Percentiles rank a stretch among this genome's conserved stretches.
Evolutionary conservation across 2,113 vertebrate genomes (phyloP).

Genomic region (Eptesicus fuscus): DNA sequence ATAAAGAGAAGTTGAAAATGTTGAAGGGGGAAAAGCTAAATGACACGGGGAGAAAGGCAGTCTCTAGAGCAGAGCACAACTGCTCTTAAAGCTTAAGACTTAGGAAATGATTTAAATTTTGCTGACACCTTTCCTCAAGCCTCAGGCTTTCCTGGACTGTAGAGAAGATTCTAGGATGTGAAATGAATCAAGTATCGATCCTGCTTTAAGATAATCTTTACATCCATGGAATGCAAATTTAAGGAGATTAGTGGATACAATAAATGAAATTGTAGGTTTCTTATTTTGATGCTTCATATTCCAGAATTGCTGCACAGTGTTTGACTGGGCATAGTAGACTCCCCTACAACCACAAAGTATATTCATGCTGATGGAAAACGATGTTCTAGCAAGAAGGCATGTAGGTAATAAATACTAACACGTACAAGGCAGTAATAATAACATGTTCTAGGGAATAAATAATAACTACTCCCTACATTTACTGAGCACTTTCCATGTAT

Average conservation of each 20-base stretch:
- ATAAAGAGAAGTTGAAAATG: constrained; percentile 54
- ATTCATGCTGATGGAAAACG: background rate
- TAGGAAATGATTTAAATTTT: constrained; percentile 59
- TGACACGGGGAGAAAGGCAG: constrained; percentile 11
- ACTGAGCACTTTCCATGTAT: background rate
- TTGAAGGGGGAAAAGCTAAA: background rate
- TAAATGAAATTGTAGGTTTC: constrained; percentile 53
- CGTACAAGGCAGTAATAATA: background rate
- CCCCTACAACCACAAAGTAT: background rate
- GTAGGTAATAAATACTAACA: background rate
- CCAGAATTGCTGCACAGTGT: background rate
- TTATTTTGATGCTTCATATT: constrained; percentile 18
- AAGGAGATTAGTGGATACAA: constrained; percentile 54
- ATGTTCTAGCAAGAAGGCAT: background rate
- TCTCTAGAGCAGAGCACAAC: constrained; percentile 9
- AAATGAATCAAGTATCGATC: constrained; percentile 54
- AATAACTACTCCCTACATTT: background rate
- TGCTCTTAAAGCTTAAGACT: constrained; percentile 36
- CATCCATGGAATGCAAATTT: constrained; percentile 47
- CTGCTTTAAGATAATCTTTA: constrained; percentile 58
- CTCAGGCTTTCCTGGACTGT: constrained; percentile 26
- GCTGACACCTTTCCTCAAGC: constrained; percentile 44
- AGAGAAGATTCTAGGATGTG: constrained; percentile 32
- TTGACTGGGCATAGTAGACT: background rate
- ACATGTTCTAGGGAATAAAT: background rate